Conservation (phyloP, 2,888 invertebrate species). For the Phortica magna region DNA sequence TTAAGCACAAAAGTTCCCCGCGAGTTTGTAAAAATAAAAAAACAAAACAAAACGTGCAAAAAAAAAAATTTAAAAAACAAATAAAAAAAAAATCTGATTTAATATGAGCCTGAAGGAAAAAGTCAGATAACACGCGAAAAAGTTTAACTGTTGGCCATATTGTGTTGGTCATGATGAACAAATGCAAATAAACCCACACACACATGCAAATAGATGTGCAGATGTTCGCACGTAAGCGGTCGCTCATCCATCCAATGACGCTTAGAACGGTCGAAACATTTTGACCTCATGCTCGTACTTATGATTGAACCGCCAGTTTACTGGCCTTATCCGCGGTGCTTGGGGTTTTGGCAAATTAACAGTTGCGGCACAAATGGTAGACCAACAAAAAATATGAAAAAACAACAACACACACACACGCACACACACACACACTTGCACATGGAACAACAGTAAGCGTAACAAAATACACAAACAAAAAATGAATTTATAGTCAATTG, state of each 20-base stretch:
- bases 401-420: background rate
- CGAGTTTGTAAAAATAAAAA: conserved; percentile 29
- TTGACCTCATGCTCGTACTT: conserved; percentile 1
- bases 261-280: background rate
- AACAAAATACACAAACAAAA: conserved; percentile 31
- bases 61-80: conserved; percentile 33
- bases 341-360: conserved; percentile 59
- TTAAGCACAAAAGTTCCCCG: conserved; percentile 18
- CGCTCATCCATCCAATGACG: background rate
- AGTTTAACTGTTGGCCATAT: conserved; percentile 58
- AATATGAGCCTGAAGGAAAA: background rate
- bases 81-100: conserved; percentile 38
- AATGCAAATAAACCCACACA: conserved; percentile 52
- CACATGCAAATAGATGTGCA: background rate
- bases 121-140: conserved; percentile 35
- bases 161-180: conserved; percentile 49
- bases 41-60: background rate
- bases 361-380: conserved; percentile 60
- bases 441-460: conserved; percentile 36
- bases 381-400: conserved; percentile 50
- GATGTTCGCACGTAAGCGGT: background rate
- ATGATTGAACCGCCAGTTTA: conserved; percentile 34
- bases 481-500: conserved; percentile 17
- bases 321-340: background rate
- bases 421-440: background rate